Percentiles rank a stretch among this genome's conserved stretches.
phyloP scores from a whole-genome alignment of 2,888 invertebrate species.

The Acronicta psi region DNA sequence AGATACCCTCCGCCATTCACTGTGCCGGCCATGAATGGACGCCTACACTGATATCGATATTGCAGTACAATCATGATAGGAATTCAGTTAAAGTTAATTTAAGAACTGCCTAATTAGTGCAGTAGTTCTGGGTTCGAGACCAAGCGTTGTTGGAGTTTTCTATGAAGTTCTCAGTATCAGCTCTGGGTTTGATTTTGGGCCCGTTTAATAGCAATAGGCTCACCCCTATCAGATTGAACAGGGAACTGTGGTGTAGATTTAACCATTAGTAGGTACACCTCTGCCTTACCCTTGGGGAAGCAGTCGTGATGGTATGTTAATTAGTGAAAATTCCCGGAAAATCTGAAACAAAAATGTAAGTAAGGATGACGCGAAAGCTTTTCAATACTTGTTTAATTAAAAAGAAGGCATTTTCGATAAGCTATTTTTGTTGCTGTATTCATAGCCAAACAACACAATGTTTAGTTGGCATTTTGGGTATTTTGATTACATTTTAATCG shows the following conservation, averaged over 20 bases:
- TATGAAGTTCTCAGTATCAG: no score
- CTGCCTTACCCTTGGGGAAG: no score
- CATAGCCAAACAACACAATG: conserved; percentile 8
- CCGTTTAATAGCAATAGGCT: no score
- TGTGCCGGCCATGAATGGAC: conserved; percentile 25
- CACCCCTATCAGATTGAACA: no score
- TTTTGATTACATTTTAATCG: conserved; percentile 12
- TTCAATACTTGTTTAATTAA: conserved; percentile 33
- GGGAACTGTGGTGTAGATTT: no score
- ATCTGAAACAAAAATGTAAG: conserved; percentile 31
- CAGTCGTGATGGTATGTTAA: no score
- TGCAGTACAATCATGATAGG: conserved; percentile 31
- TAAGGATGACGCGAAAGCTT: conserved; percentile 10
- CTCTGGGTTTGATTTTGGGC: no score
- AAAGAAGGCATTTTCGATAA: conserved; percentile 26
- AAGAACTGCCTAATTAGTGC: no score
- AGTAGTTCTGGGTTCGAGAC: no score
- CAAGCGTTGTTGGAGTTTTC: no score
- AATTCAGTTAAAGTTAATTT: conserved; percentile 37
- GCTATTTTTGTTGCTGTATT: neutral
- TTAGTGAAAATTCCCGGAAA: conserved; percentile 36
- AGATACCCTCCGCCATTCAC: conserved; percentile 32
- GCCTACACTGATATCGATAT: conserved; percentile 30
- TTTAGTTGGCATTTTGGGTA: conserved; percentile 15
- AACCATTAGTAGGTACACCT: no score